Base-by-base conservation (phyloP, 2,797 vertebrate species). In the Sebastes taczanowskii region DNA sequence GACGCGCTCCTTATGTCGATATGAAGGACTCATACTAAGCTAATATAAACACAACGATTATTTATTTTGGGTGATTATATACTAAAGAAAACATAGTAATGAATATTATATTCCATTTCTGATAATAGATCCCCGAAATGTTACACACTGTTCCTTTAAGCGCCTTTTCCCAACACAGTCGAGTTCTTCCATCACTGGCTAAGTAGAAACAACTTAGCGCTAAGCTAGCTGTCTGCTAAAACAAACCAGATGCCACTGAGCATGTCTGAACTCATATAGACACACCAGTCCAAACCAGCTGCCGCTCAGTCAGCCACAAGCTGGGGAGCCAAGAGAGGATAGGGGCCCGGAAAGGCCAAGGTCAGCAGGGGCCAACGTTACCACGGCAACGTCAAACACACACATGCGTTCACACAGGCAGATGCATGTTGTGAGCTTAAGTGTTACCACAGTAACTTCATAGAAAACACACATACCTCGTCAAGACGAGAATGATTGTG, bases 261-360 rank as follows among this genome's bases (percentile, higher is more conserved):
- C 91, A 35, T 89, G 90, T 91, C 91, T 88, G 82, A 86, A 91
- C 91, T 69, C 72, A 86, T 85, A 29, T 11, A 35, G 83, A 90
- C 87, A 81, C 63, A 86, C 79, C 60, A 38, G 63, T 80, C 82
- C 64, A 56, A 84, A 70, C 63, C 89, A 89, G 89, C 89, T 92
- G 88, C 75, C 1, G 22, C 74, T 86, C 72, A 64, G 30, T 72
- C 65, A 49, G 76, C 38, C 66, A 69, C 84, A 72, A 87, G 77
- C 74, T 60, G 77, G 20, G 72, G 64, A 85, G 77, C 78, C 73
- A 29, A 61, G 68, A 29, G 60, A 38, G 71, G 67, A 91, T 89
- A 87, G 83, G 90, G 84, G 89, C 78, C 77, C 64, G 30, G 59
- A 91, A 89, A 89, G 86, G 78, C 85, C 91, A 71, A 82, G 86